Evolutionary conservation across 2,113 vertebrate genomes (phyloP).

Genomic region (Numida meleagris): DNA sequence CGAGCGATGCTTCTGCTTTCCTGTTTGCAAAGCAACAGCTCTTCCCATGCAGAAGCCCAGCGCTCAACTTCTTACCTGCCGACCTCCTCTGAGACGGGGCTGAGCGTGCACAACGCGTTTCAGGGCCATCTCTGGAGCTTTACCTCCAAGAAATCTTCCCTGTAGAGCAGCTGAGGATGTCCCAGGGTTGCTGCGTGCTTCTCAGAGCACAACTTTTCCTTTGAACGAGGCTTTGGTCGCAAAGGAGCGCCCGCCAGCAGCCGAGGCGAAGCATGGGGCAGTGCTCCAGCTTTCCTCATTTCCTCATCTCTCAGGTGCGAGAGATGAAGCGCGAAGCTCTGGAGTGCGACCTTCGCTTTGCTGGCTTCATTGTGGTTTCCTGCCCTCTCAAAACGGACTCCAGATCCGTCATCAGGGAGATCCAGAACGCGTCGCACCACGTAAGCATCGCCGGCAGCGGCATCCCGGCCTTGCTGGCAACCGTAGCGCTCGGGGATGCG

Average conservation of each 20-base stretch:
- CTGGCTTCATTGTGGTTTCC: constrained; percentile 95
- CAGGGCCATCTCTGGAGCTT: neutral
- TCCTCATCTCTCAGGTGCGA: no score
- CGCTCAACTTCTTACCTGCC: neutral
- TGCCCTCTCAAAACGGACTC: constrained; percentile 95
- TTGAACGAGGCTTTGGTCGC: neutral
- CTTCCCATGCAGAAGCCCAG: neutral
- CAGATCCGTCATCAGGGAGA: constrained; percentile 92
- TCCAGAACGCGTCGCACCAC: constrained; percentile 92
- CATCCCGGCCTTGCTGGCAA: neutral
- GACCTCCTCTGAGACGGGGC: neutral
- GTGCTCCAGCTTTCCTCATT: neutral
- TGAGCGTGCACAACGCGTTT: rapidly evolving
- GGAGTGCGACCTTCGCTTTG: constrained; percentile 90
- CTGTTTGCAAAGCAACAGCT: rapidly evolving
- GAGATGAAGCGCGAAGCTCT: constrained; percentile 87
- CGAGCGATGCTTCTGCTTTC: rapidly evolving
- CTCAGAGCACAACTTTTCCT: rapidly evolving
- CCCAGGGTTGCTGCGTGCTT: rapidly evolving
- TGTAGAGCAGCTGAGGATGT: neutral
- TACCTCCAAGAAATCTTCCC: neutral
- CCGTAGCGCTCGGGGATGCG: rapidly evolving
- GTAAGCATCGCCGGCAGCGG: constrained; percentile 66
- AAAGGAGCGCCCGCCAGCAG: rapidly evolving
- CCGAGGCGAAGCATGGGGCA: neutral